Conservation (phyloP, 2,888 invertebrate species). For the Litoditis marina region DNA sequence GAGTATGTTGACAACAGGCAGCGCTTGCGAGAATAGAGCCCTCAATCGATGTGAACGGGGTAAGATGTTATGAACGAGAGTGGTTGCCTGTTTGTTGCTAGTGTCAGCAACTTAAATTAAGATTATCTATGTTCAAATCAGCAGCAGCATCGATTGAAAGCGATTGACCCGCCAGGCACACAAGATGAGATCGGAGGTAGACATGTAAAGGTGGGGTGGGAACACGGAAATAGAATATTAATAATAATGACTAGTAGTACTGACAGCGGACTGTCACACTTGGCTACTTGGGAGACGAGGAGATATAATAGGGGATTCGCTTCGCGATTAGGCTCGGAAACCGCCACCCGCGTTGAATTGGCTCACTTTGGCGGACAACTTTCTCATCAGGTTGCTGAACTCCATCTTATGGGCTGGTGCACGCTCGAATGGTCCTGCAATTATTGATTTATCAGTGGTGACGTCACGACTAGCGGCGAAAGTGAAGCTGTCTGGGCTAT, state of each 20-base stretch:
- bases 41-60: not conserved
- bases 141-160: not conserved
- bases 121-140: no score
- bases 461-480: no score
- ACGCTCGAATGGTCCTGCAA: constrained; percentile 22
- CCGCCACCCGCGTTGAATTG: constrained; percentile 47
- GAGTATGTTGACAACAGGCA: not conserved
- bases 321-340: no score
- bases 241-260: constrained; percentile 15
- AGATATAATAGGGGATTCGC: no score
- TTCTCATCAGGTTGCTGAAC: constrained; percentile 44
- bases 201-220: constrained; percentile 18
- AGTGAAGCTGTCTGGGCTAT: no score
- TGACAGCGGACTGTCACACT: no score
- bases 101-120: no score
- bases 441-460: no score
- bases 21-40: not conserved
- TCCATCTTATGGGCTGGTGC: constrained; percentile 7
- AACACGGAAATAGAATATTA: constrained; percentile 13
- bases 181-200: constrained; percentile 15
- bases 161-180: not conserved
- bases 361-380: constrained; percentile 51
- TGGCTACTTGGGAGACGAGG: no score
- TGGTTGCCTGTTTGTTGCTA: no score
- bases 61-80: no score